Evolutionary conservation across 2,113 vertebrate genomes (phyloP), one percentile per base, ranked within the genome.

Genomic region (Oophaga pumilio): DNA sequence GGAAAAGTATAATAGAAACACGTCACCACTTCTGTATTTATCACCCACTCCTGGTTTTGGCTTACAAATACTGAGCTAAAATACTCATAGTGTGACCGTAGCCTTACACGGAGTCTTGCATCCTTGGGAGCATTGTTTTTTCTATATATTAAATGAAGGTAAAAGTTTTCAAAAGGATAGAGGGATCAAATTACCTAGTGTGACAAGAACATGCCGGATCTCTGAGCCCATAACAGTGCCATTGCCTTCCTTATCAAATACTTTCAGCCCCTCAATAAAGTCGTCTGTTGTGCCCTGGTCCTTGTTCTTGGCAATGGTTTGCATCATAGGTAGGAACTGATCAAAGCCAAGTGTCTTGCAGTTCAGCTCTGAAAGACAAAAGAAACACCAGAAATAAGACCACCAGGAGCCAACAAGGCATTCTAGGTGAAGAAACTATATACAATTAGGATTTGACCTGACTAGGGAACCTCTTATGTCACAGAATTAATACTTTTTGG

Each of bases 141-240:
- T 1, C 1, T 43, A 43, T 43, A 43, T 43, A 43, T 43, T 43
- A 43, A 43, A 43, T 43, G 33, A 2, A 43, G 33, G 33, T 43
- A 2, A 43, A 43, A 43, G 33, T 43, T 43, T 4, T 43, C 33
- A 43, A 43, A 43, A 43, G 33, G 5, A 43, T 43, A 43, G 33
- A 43, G 33, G 22, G 28, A 33, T 4, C 7, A 73, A 0, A 18
- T 93, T 93, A 95, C 97, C 97, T 90, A 98, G 93, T 1, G 97
- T 97, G 90, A 96, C 96, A 28, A 98, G 97, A 80, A 99, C 97
- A 49, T 99, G 97, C 87, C 97, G 97, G 59, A 98, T 93, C 91
- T 99, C 97, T 1, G 97, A 97, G 0, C 97, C 97, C 97, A 98
- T 99, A 89, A 99, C 96, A 0, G 96, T 97, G 79, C 97, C 97